A percentile compares a stretch with the other conserved stretches of the same genome.
phyloP scores from a whole-genome alignment of 2,888 invertebrate genomes.

The Coenonympha arcania region DNA sequence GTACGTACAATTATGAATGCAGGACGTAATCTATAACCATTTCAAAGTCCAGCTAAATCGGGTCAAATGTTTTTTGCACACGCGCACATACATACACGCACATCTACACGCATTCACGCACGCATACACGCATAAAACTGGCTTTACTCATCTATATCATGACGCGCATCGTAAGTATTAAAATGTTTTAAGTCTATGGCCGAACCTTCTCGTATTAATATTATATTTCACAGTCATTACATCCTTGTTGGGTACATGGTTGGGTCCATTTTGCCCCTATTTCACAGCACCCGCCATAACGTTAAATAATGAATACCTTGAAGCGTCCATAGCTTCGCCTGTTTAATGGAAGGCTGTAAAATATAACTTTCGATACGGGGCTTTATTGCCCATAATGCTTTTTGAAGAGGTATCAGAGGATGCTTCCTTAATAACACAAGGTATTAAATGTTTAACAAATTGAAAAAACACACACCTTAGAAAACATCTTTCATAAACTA shows the following conservation, averaged over 20 bases:
- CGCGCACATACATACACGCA: too few relatives aligned
- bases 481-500: too few relatives aligned
- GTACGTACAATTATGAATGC: too few relatives aligned
- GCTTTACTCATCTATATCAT: too few relatives aligned
- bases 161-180: too few relatives aligned
- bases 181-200: background rate
- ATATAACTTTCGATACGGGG: constrained; percentile 1
- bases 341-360: constrained; percentile 2
- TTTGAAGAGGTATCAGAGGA: background rate
- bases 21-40: too few relatives aligned
- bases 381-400: constrained; percentile 1
- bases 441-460: background rate
- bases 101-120: too few relatives aligned
- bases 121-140: too few relatives aligned
- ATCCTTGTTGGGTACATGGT: background rate
- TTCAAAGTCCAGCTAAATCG: too few relatives aligned
- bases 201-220: background rate
- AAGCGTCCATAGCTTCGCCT: background rate
- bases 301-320: background rate
- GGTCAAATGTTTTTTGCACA: too few relatives aligned
- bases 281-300: background rate
- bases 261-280: background rate
- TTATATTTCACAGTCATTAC: constrained; percentile 2
- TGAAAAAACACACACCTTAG: background rate
- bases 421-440: background rate